Percentiles rank a stretch among this genome's conserved stretches.
phyloP scores from a whole-genome alignment of 2,888 invertebrate genomes.

The Notocelia uddmanniana region DNA sequence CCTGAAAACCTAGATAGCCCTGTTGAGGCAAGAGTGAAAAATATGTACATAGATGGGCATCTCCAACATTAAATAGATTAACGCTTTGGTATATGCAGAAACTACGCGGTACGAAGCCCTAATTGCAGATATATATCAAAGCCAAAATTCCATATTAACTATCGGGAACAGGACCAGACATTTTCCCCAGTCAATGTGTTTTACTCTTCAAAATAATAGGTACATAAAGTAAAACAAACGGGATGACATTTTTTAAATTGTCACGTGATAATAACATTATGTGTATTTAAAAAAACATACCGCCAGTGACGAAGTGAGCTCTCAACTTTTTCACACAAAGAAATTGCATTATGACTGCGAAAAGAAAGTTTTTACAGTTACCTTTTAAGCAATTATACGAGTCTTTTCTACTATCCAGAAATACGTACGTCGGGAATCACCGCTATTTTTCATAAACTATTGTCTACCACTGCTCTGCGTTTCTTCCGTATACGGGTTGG shows the following conservation, averaged over 20 bases:
- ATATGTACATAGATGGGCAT: no score
- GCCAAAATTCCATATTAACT: background rate
- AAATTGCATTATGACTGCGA: background rate
- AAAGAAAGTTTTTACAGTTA: background rate
- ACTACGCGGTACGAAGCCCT: no score
- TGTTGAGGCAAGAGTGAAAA: no score
- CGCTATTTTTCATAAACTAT: background rate
- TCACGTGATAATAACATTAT: background rate
- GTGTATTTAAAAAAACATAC: slow-evolving; percentile 6
- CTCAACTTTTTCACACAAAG: background rate
- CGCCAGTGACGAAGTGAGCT: background rate
- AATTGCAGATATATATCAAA: background rate
- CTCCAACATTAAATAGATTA: no score
- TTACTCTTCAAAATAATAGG: background rate
- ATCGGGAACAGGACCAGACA: slow-evolving; percentile 1
- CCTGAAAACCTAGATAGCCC: no score
- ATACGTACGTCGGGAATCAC: background rate
- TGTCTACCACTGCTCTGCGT: background rate
- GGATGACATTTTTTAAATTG: no score
- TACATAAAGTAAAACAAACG: no score
- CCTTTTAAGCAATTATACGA: background rate
- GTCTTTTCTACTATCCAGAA: background rate
- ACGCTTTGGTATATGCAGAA: no score
- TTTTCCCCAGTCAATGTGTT: background rate
- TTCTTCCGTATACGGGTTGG: background rate